Percentiles rank a stretch among this genome's conserved stretches.
Evolutionary conservation across 2,113 vertebrate species (phyloP).

Genomic region (Lamprologus speciosus): DNA sequence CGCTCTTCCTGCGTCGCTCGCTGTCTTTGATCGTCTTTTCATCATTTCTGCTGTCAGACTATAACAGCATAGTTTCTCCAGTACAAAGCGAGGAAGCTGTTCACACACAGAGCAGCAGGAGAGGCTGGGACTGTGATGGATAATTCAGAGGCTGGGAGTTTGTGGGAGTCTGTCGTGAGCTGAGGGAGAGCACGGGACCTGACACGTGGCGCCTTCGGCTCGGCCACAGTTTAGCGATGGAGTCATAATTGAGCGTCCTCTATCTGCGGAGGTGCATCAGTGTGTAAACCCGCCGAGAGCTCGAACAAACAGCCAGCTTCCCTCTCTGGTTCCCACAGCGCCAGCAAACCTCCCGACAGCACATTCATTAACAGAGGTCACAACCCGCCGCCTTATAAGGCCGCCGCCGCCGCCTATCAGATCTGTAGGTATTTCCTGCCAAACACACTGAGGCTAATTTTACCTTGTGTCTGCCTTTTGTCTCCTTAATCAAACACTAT

Average conservation of each 20-base stretch:
- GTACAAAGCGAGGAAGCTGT: background rate
- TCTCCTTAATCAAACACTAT: background rate
- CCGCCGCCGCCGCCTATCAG: conserved; percentile 49
- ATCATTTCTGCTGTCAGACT: background rate
- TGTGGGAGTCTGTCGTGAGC: background rate
- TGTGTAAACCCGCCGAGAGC: background rate
- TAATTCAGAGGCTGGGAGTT: background rate
- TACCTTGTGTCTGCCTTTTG: background rate
- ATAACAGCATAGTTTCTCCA: background rate
- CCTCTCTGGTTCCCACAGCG: conserved; percentile 34
- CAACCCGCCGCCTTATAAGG: conserved; percentile 43
- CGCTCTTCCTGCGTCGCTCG: background rate
- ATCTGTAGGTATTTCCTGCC: conserved; percentile 71
- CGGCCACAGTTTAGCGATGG: background rate
- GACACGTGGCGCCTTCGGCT: background rate
- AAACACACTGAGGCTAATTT: conserved; percentile 53
- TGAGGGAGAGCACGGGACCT: background rate
- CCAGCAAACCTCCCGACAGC: conserved; percentile 18
- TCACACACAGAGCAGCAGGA: background rate
- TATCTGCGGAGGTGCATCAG: background rate
- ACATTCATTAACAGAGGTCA: conserved; percentile 64
- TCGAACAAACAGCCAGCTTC: background rate
- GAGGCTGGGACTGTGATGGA: background rate
- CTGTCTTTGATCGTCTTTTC: background rate
- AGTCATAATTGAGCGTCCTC: background rate